Conservation (phyloP, 2,888 invertebrate genomes). For the Griposia aprilina region DNA sequence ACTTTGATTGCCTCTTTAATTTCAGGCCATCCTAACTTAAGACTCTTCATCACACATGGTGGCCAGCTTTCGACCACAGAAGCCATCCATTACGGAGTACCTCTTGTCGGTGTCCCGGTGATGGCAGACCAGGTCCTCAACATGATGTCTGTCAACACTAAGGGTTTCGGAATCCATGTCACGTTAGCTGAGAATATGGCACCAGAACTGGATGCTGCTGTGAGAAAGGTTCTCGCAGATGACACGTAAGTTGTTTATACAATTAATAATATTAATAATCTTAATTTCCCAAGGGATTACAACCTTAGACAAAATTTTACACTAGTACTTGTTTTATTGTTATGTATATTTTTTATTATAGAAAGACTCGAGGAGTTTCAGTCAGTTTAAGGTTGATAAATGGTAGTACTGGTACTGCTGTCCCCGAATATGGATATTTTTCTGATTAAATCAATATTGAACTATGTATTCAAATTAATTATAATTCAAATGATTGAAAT, state of each 20-base stretch:
- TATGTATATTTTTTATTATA: background rate
- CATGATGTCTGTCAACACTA: conserved; percentile 74
- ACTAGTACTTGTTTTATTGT: background rate
- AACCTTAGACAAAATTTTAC: background rate
- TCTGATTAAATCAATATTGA: background rate
- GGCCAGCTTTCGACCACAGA: conserved; percentile 83
- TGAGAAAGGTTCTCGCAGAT: conserved; percentile 74
- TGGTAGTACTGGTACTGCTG: background rate
- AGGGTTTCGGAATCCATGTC: conserved; percentile 78
- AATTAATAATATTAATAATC: background rate
- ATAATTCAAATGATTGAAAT: background rate
- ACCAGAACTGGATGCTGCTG: conserved; percentile 70
- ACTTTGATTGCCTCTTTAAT: background rate
- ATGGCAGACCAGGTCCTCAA: conserved; percentile 81
- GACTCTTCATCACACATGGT: conserved; percentile 83
- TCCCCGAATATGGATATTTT: background rate
- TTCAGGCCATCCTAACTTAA: conserved; percentile 80
- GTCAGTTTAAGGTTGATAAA: background rate
- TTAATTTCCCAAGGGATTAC: background rate
- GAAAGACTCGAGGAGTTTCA: background rate
- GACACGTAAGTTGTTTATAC: conserved; percentile 62
- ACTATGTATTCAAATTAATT: background rate
- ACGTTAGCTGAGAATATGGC: conserved; percentile 73
- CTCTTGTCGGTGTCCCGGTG: conserved; percentile 81
- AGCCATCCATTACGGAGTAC: conserved; percentile 82